phyloP scores from a whole-genome alignment of 2,113 vertebrate genomes.

The Glaucidium brasilianum region DNA sequence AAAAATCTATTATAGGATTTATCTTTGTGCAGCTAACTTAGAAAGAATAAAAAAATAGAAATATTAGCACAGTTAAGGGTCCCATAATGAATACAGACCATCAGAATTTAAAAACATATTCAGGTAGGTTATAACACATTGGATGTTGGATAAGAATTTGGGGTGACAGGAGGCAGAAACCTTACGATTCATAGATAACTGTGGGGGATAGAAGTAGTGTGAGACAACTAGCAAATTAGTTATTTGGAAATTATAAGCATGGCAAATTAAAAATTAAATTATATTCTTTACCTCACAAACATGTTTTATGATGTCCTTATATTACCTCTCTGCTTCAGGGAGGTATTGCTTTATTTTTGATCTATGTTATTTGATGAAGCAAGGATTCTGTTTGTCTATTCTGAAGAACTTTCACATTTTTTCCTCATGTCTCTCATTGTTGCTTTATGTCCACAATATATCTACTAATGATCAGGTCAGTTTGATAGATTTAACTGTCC shows the following conservation, averaged over 20 bases:
- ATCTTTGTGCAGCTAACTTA: neutral
- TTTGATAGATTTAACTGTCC: neutral
- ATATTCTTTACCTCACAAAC: neutral
- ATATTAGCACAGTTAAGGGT: neutral
- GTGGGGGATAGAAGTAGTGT: neutral
- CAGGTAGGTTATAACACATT: neutral
- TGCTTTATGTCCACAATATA: neutral
- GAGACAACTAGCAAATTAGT: neutral
- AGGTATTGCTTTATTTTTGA: neutral
- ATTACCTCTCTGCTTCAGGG: neutral
- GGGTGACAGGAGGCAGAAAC: neutral
- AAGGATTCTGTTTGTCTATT: neutral
- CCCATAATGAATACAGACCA: neutral
- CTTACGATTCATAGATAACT: neutral
- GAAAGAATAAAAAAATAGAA: neutral
- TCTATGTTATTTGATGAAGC: neutral
- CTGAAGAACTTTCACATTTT: neutral
- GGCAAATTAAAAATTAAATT: neutral
- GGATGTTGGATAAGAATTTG: neutral
- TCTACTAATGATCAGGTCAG: neutral
- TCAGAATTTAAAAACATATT: neutral
- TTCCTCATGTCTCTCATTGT: rapidly evolving
- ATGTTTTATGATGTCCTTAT: neutral
- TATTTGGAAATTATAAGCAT: neutral
- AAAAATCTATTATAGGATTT: neutral